These are phyloP conservation scores for Melanostoma mellinum DNA, from an alignment of 2,888 invertebrate species.

Conservation along the genomic window DNA sequence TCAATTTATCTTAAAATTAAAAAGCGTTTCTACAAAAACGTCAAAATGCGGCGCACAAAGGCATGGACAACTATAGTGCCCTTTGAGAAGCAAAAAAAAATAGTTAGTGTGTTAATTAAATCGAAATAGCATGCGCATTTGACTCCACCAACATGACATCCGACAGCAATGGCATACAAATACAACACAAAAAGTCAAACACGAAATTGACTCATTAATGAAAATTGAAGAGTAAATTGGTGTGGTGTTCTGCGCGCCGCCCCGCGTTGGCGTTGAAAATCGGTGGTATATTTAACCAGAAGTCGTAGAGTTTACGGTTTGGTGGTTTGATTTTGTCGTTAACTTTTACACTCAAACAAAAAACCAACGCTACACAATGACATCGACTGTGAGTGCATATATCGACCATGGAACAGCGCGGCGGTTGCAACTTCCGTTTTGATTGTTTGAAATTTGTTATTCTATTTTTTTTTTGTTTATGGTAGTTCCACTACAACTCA, in stretches of 20 bases:
- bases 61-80: neutral
- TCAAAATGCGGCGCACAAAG: slow-evolving; percentile 15
- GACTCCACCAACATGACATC: slow-evolving; percentile 12
- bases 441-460: slow-evolving; percentile 59
- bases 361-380: slow-evolving; percentile 25
- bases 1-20: slow-evolving; percentile 49
- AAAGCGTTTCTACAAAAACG: slow-evolving; percentile 50
- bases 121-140: slow-evolving; percentile 50
- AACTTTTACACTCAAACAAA: neutral
- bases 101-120: slow-evolving; percentile 58
- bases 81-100: slow-evolving; percentile 19
- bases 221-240: slow-evolving; percentile 53
- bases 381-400: slow-evolving; percentile 65
- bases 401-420: slow-evolving; percentile 42
- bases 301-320: slow-evolving; percentile 53
- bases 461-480: slow-evolving; percentile 25
- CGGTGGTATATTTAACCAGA: neutral
- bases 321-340: slow-evolving; percentile 51
- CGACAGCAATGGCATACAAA: neutral
- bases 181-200: slow-evolving; percentile 37
- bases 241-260: slow-evolving; percentile 19
- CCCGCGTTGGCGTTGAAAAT: neutral
- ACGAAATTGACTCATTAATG: slow-evolving; percentile 68
- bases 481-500: slow-evolving; percentile 10
- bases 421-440: slow-evolving; percentile 68